phyloP scores from a whole-genome alignment of 2,888 invertebrate genomes.

The Caenorhabditis afra region DNA sequence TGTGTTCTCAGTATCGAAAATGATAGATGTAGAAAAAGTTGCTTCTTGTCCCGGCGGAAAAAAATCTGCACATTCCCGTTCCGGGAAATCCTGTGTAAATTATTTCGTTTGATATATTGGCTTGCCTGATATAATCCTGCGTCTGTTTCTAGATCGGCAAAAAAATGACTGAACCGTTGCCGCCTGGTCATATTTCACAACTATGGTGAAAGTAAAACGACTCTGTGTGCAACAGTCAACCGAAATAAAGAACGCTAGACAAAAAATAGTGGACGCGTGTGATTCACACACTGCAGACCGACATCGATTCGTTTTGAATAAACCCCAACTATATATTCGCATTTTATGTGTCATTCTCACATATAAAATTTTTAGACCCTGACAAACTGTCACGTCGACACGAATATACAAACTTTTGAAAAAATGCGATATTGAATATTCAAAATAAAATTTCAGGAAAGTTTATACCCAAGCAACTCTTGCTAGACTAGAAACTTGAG shows the following conservation, averaged over 20 bases:
- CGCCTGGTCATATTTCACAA: slow-evolving; percentile 11
- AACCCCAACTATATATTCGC: background rate
- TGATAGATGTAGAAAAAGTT: too few relatives aligned
- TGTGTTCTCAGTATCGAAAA: too few relatives aligned
- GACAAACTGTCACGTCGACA: too few relatives aligned
- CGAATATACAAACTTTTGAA: too few relatives aligned
- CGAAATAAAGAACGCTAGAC: slow-evolving; percentile 1
- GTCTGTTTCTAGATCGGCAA: slow-evolving; percentile 44
- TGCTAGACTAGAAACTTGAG: slow-evolving; percentile 51
- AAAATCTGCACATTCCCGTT: too few relatives aligned
- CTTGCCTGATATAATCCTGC: slow-evolving; percentile 30
- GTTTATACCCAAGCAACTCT: slow-evolving; percentile 54
- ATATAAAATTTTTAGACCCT: too few relatives aligned
- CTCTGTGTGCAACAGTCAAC: too few relatives aligned
- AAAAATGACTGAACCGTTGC: slow-evolving; percentile 27
- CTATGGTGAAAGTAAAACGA: background rate
- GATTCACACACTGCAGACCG: slow-evolving; percentile 9
- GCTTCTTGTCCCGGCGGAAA: too few relatives aligned
- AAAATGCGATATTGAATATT: background rate
- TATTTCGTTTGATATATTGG: too few relatives aligned
- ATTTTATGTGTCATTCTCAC: background rate
- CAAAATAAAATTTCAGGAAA: too few relatives aligned
- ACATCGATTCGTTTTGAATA: slow-evolving; percentile 4
- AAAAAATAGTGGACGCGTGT: slow-evolving; percentile 12
- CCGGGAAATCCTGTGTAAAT: too few relatives aligned